Evolutionary conservation across 2,888 invertebrate species (phyloP), one percentile per base, ranked within the genome.

Genomic region (Venustoraphidia nigricollis): DNA sequence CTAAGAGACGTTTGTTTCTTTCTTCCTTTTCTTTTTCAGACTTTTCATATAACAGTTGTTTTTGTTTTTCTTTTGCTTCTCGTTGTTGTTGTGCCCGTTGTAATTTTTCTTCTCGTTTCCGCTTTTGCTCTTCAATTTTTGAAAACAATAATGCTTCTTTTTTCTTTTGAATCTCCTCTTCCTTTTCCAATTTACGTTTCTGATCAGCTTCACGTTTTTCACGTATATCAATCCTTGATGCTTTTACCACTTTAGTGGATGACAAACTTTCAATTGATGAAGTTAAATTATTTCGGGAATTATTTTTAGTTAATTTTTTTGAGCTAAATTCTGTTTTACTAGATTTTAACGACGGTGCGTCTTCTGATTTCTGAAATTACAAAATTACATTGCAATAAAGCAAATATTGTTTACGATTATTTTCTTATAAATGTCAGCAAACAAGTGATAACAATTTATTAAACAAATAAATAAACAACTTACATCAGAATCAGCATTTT

Each of bases 41-140:
- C 46, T 62, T 66, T 36, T 63, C 60, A 43, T 63, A 53, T 3
- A 64, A 62, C 43, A 67, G 66, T 6, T 62, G 58, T 4, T 65
- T 61, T 47, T 66, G 65, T 3, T 61, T 62, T 41, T 67, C 67
- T 49, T 62, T 64, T 4, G 63, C 62, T 49, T 67, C 67, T 0
- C 67, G 65, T 34, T 54, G 54, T 46, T 59, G 59, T 3, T 65
- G 63, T 0, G 63, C 67, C 41, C 61, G 58, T 42, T 59, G 55
- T 52, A 66, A 64, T 46, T 67, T 67, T 36, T 60, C 62, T 45
- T 67, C 67, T 1, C 66, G 57, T 17, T 61, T 62, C 48, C 62
- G 66, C 45, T 64, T 64, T 27, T 64, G 62, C 47, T 67, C 67
- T 36, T 66, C 66, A 41, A 41, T 27, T 41, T 41, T 41, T 17